phyloP scores from a whole-genome alignment of 2,888 invertebrate species.

The Cantharis rufa region DNA sequence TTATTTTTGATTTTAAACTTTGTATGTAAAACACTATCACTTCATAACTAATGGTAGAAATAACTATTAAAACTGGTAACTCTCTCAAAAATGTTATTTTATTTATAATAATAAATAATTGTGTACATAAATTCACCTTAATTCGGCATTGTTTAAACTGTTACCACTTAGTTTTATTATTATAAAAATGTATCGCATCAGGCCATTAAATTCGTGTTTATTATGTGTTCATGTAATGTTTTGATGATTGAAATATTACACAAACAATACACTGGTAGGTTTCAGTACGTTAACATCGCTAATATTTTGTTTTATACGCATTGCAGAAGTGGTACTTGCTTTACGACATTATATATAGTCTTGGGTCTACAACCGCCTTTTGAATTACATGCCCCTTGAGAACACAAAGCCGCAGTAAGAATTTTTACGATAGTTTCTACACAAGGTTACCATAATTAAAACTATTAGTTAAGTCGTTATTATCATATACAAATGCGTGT shows the following conservation, averaged over 20 bases:
- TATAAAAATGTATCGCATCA: not conserved
- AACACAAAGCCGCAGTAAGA: conserved; percentile 23
- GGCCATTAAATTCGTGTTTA: not conserved
- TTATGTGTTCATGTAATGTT: not conserved
- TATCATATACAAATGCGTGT: not conserved
- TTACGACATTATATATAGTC: conserved; percentile 20
- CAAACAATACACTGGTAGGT: not conserved
- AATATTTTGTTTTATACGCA: conserved; percentile 31
- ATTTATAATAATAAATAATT: too few relatives aligned
- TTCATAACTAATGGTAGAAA: too few relatives aligned
- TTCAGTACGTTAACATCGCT: conserved; percentile 8
- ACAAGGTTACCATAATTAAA: not conserved
- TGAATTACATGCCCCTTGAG: conserved; percentile 27
- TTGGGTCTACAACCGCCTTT: conserved; percentile 16
- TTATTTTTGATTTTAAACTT: too few relatives aligned
- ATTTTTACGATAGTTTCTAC: conserved; percentile 24
- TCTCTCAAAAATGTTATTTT: too few relatives aligned
- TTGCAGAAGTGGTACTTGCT: conserved; percentile 28
- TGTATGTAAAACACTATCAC: too few relatives aligned
- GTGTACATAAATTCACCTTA: not conserved
- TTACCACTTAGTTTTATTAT: too few relatives aligned
- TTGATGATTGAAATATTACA: not conserved
- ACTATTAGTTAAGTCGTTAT: conserved; percentile 1
- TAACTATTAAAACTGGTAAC: too few relatives aligned
- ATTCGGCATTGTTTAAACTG: not conserved